A percentile compares a stretch with the other conserved stretches of the same genome.
phyloP scores from a whole-genome alignment of 2,888 invertebrate species.

The Drosophila glabriapex region DNA sequence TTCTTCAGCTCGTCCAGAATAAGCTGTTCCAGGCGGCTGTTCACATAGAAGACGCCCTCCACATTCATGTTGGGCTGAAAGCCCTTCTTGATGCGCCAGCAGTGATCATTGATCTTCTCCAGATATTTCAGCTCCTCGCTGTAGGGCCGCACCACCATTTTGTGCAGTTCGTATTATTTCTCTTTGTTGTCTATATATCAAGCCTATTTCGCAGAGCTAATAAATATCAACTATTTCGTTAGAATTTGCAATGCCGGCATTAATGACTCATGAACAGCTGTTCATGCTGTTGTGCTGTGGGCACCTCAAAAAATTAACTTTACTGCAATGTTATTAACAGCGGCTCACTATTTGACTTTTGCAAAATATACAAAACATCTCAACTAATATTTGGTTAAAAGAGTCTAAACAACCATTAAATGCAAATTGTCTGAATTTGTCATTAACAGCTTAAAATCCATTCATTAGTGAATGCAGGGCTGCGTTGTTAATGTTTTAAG shows the following conservation, averaged over 20 bases:
- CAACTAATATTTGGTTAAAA: background rate
- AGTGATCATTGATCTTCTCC: slow-evolving; percentile 93
- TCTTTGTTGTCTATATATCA: background rate
- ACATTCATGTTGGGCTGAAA: slow-evolving; percentile 99
- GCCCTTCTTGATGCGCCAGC: slow-evolving; percentile 98
- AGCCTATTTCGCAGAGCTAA: background rate
- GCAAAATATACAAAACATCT: background rate
- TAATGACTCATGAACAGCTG: slow-evolving; percentile 1
- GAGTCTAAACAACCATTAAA: background rate
- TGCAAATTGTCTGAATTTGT: too few relatives aligned
- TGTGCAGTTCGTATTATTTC: slow-evolving; percentile 51
- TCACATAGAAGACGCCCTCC: slow-evolving; percentile 99
- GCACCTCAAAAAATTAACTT: slow-evolving; percentile 14
- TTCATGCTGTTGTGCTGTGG: background rate
- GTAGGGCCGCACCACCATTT: slow-evolving; percentile 95
- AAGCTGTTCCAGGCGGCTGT: slow-evolving; percentile 94
- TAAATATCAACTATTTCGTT: slow-evolving; percentile 31
- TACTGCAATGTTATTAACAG: slow-evolving; percentile 2
- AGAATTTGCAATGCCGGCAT: slow-evolving; percentile 42
- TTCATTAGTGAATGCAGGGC: background rate
- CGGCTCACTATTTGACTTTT: background rate
- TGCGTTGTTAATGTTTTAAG: background rate
- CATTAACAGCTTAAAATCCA: background rate
- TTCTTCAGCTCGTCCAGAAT: slow-evolving; percentile 99
- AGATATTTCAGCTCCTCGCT: slow-evolving; percentile 97